A percentile compares a stretch with the other conserved stretches of the same genome.
These are phyloP conservation scores for Adelphocoris suturalis DNA, from an alignment of 2,888 invertebrate genomes.

Conservation along the genomic window DNA sequence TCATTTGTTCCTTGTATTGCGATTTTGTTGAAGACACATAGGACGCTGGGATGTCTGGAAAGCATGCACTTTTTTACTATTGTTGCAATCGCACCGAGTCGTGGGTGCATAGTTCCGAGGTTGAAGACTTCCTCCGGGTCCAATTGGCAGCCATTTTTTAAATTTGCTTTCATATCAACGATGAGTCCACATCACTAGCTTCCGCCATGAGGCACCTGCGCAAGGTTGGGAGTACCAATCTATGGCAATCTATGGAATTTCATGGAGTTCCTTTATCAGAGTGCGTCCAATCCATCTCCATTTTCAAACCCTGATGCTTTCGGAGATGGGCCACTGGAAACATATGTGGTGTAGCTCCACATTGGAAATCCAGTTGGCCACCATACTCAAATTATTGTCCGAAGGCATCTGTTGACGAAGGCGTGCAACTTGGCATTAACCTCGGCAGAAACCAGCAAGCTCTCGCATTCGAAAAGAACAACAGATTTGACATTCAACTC, in stretches of 20 bases:
- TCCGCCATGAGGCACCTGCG: neutral
- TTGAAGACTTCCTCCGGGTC: too few relatives aligned
- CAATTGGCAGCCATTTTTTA: too few relatives aligned
- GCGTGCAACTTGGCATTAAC: neutral
- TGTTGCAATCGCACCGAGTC: too few relatives aligned
- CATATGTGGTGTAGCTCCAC: neutral
- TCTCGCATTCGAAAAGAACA: neutral
- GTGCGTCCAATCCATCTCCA: neutral
- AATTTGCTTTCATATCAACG: too few relatives aligned
- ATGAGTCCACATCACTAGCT: neutral
- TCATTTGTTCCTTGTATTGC: too few relatives aligned
- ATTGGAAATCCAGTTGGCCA: slow-evolving; percentile 34
- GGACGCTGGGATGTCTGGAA: too few relatives aligned
- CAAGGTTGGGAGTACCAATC: neutral
- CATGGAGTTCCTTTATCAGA: neutral
- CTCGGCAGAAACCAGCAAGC: neutral
- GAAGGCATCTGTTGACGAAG: neutral
- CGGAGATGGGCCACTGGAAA: neutral
- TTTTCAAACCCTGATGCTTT: neutral
- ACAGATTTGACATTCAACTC: neutral
- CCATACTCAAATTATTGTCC: neutral
- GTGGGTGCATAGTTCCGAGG: too few relatives aligned
- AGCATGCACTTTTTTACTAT: too few relatives aligned
- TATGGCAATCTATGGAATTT: neutral
- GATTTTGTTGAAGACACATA: too few relatives aligned